Evolutionary conservation across 2,113 vertebrate species (phyloP).

Genomic region (Phylloscopus whistleri): DNA sequence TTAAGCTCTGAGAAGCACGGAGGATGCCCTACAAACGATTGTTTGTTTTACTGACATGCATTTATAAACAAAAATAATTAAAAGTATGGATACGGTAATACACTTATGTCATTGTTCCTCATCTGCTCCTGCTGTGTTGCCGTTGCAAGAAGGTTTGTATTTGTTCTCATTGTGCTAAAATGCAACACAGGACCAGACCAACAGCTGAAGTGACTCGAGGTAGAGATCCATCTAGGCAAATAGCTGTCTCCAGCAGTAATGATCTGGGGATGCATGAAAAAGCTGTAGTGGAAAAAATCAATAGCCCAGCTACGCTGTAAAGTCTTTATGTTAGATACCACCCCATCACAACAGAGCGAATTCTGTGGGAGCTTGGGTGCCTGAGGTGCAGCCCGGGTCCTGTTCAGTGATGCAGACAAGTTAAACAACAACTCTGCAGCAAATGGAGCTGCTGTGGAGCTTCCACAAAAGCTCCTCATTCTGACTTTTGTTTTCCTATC

Average conservation of each 20-base stretch:
- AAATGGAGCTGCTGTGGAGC: neutral
- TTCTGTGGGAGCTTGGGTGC: neutral
- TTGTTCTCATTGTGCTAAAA: neutral
- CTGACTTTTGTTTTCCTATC: neutral
- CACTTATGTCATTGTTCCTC: neutral
- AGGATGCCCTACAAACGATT: neutral
- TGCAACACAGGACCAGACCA: rapidly evolving
- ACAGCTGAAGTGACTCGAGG: neutral
- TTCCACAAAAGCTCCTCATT: neutral
- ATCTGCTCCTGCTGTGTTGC: neutral
- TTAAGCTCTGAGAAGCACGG: neutral
- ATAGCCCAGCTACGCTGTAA: neutral
- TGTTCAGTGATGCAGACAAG: rapidly evolving
- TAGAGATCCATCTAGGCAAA: neutral
- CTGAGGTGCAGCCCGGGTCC: neutral
- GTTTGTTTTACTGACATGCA: neutral
- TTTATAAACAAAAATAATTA: neutral
- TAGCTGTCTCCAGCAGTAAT: neutral
- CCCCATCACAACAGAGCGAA: rapidly evolving
- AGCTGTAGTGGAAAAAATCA: neutral
- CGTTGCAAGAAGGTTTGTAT: neutral
- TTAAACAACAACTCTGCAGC: neutral
- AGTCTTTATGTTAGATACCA: neutral
- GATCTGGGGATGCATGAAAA: neutral
- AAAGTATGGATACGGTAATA: neutral